Base-by-base conservation (phyloP, 35 echinoderm and acorn worm species). In the Eucidaris tribuloides region DNA sequence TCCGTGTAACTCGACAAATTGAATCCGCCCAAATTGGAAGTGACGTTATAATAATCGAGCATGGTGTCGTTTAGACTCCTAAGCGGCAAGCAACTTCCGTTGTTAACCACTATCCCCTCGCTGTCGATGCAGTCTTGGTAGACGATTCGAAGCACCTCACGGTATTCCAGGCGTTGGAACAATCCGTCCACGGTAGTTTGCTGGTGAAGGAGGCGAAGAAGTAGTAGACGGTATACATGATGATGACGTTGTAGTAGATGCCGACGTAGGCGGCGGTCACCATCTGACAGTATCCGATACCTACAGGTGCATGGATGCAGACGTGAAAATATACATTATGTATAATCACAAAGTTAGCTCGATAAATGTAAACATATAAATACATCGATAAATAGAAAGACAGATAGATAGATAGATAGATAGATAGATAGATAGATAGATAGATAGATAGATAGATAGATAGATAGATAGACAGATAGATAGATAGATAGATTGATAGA, bases 221-320 rank as follows among this genome's bases (percentile, higher is more conserved):
- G 50, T 95, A 95, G 78, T 77, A 95, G 25, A 95, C 54, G 18
- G 87, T 85, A 35, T 89, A 95, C 27, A 83, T 89, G 30, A 95
- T 95, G 63, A 95, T 90, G 17, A 90, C 92, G 46, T 95, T 95
- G 87, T 95, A 95, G 52, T 95, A 95, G n/a, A 86, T 77, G 18
- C 82, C 82, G 0, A 86, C 82, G 17, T 86, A 89, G n/a, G 58
- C 43, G 36, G 96, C 89, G 29, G 92, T 84, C 22, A 93, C 38
- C 74, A 99, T 82, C 85, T 86, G 84, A 2, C 90, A 91, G 89
- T 90, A 93, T 0, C 96, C 96, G 54, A 99, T 57, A 50, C 96
- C 96, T 99, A 28, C 0, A 71, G 18, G 18, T 46, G 11, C 40
- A 40, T n/a, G 77, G 1, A 52, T 9, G n/a, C 48, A 52, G n/a